These are phyloP conservation scores for Spea hammondii DNA, from an alignment of 2,797 vertebrate species.

Conservation along the genomic window DNA sequence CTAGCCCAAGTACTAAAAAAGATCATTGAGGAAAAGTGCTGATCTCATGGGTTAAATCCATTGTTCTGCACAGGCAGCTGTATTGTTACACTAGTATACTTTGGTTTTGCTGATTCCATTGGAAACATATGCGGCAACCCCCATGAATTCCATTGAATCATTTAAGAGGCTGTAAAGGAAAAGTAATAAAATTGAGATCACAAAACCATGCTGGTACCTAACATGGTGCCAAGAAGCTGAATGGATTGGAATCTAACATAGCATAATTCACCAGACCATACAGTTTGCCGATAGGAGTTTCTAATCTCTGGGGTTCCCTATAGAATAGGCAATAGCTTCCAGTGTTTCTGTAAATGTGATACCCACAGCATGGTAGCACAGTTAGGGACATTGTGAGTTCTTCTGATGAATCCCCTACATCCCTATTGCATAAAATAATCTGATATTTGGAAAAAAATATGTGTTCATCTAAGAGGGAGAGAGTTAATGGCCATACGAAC, in stretches of 20 bases:
- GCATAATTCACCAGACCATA: slow-evolving; percentile 35
- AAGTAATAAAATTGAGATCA: slow-evolving; percentile 17
- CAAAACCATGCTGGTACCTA: slow-evolving; percentile 21
- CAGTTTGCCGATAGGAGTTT: slow-evolving; percentile 21
- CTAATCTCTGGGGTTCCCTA: slow-evolving; percentile 24
- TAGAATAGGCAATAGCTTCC: slow-evolving; percentile 26
- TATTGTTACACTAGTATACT: neutral
- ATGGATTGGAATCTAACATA: slow-evolving; percentile 29
- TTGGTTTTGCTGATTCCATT: slow-evolving; percentile 31
- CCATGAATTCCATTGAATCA: slow-evolving; percentile 16
- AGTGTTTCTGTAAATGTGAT: slow-evolving; percentile 31
- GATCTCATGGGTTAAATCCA: slow-evolving; percentile 19
- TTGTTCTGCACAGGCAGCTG: slow-evolving; percentile 3
- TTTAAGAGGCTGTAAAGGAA: slow-evolving; percentile 27
- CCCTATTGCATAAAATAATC: too few relatives aligned
- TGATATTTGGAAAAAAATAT: too few relatives aligned
- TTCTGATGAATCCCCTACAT: neutral
- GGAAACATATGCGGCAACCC: slow-evolving; percentile 1
- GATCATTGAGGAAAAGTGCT: neutral
- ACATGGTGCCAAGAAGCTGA: slow-evolving; percentile 8
- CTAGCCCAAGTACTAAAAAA: neutral
- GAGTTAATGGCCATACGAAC: too few relatives aligned
- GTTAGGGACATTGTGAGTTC: neutral
- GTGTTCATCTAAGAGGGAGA: too few relatives aligned
- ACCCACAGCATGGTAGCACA: slow-evolving; percentile 4